Evolutionary conservation across 2,113 vertebrate genomes (phyloP), one percentile per base, ranked within the genome.

Genomic region (Protomyctophum bolini): DNA sequence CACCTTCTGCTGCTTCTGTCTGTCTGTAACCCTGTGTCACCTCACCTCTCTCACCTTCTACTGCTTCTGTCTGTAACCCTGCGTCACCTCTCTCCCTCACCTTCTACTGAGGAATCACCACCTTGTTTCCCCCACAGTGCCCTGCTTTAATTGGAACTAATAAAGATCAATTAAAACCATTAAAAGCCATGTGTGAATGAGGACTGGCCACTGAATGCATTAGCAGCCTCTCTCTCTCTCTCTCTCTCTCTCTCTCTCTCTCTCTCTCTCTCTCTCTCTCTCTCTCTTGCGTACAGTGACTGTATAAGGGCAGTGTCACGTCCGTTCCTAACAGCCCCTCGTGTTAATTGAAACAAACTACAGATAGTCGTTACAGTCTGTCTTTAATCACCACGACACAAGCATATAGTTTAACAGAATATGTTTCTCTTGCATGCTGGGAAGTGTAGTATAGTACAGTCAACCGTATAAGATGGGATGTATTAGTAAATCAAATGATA

Each of bases 101-200:
- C 72, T 78, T 52, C 66, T 63, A 85, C 54, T 50, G 81, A 83
- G 66, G 76, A 88, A 81, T 83, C 77, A 82, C 76, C 71, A 69
- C 75, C 83, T 82, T 79, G 80, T 86, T 86, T 63, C 33, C 7
- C 81, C 81, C 70, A 70, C 59, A 75, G 68, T 88, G 88, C 86
- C 82, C 65, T 63, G 61, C 73, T 75, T 70, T 90, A 88, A 89
- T 86, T 88, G 80, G 77, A 87, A 82, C 86, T 87, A 89, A 88
- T 89, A 91, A 81, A 90, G 83, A 90, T 89, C 86, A 87, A 86
- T 90, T 89, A 79, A 87, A 88, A 85, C 83, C 86, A 91, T 88
- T 89, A 87, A 76, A 66, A 72, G 70, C 80, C 87, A 86, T 79
- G 84, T 80, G 73, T 86, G 75, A 73, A 86, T 50, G 73, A 80